phyloP scores from a whole-genome alignment of 2,113 vertebrate species.

The Pachyramphus minor region DNA sequence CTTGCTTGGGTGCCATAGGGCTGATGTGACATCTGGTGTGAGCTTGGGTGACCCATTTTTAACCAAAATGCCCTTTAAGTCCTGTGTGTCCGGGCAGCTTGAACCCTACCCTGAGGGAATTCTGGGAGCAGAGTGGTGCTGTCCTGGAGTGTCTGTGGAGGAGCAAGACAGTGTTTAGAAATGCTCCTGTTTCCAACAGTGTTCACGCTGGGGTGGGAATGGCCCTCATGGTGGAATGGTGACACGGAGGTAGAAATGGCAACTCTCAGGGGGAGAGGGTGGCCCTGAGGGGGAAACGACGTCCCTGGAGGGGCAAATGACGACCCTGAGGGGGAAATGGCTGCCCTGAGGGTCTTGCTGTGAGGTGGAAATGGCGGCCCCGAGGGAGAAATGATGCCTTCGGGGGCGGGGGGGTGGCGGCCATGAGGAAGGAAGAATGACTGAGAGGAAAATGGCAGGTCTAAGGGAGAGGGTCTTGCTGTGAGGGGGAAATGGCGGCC shows the following conservation, averaged over 20 bases:
- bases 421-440: no score
- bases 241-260: background rate
- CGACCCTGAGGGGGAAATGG: background rate
- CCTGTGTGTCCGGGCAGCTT: no score
- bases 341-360: background rate
- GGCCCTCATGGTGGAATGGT: background rate
- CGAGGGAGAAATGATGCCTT: no score
- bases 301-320: background rate
- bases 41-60: background rate
- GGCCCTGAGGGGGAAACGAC: background rate
- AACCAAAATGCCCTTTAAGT: background rate
- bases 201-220: background rate
- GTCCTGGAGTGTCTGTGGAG: background rate
- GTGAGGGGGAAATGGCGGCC: background rate
- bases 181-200: fast-evolving
- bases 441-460: background rate
- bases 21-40: background rate
- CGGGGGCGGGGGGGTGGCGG: background rate
- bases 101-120: background rate
- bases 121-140: background rate
- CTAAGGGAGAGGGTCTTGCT: background rate
- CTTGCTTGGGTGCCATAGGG: fast-evolving
- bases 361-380: background rate
- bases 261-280: background rate
- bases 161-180: fast-evolving